Base-by-base conservation (phyloP, 1,140 invertebrate species). In the Drosophila ogumai region DNA sequence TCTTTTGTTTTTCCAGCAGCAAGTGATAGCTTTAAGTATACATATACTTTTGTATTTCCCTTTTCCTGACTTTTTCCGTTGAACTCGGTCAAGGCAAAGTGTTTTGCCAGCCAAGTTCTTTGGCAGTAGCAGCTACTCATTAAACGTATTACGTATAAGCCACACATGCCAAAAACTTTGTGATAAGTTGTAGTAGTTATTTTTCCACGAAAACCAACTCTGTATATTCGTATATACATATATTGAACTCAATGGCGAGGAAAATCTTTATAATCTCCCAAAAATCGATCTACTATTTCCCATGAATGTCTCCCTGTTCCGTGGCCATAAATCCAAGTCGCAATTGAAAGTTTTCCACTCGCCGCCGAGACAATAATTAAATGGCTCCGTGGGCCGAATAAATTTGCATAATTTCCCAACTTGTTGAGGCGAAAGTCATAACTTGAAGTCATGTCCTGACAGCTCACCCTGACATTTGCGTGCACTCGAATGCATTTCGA, bases 401-500 rank as follows among this genome's bases (percentile, higher is more conserved):
- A 64, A 52, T 82, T 74, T 75, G 46, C 71, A 84, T 82, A 84
- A 82, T 66, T 69, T 61, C 49, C 3, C 3, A 68, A 82, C 81
- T 84, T 82, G 81, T 80, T 84, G 76, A 67, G 46, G 64, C 25
- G 32, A 58, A 25, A 79, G 66, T 58, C 67, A 72, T 79, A 78
- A 59, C 72, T 36, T 36, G 31, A 50, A 65, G 58, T 78, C 64
- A 54, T 52, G 67, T 47, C 67, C 71, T 55, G 64, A 25, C 57
- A 46, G 52, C 56, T 47, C 50, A 47, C 41, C 50, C 66, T 54
- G 49, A 46, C 43, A 84, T 74, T 79, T 57, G 44, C 49, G 58
- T 55, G 59, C 59, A 58, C 59, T 69, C 32, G 50, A 79, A 58
- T 79, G 57, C 69, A 82, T 82, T 82, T 65, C 43, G 68, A 49